Conservation (phyloP, 2,113 vertebrate genomes). For the Zosterops pallidus region DNA sequence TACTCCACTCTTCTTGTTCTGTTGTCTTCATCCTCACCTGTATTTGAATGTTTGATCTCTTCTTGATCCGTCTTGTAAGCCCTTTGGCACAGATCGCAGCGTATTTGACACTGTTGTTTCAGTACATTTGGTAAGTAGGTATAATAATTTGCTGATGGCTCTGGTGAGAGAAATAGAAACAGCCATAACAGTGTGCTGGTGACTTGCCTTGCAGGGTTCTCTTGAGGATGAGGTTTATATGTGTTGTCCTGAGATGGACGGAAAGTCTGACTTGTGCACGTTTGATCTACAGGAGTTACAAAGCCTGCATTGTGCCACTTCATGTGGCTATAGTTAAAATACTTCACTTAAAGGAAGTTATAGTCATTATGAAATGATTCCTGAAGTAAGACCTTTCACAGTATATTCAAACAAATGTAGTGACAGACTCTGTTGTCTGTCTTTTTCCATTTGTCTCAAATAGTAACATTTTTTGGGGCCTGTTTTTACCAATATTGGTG, state of each 20-base stretch:
- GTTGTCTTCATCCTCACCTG: background rate
- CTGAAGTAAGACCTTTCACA: background rate
- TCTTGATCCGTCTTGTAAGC: background rate
- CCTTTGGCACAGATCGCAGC: background rate
- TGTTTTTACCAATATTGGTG: background rate
- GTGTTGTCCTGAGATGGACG: background rate
- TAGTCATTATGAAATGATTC: background rate
- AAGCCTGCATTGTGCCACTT: background rate
- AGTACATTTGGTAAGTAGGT: background rate
- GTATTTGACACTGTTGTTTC: background rate
- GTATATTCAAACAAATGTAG: background rate
- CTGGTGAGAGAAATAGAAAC: background rate
- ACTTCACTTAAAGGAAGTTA: background rate
- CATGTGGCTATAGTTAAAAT: background rate
- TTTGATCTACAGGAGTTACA: background rate
- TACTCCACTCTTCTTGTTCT: background rate
- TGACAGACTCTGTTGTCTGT: background rate
- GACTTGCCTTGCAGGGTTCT: background rate
- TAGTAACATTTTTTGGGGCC: rapidly evolving
- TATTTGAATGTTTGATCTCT: background rate
- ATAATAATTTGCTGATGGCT: background rate
- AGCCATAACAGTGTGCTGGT: background rate
- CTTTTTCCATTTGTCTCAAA: background rate
- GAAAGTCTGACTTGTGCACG: rapidly evolving
- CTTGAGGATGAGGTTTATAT: background rate